A percentile compares a stretch with the other conserved stretches of the same genome.
These are phyloP conservation scores for Hemicrepidius hirtus DNA, from an alignment of 2,888 invertebrate genomes.

Conservation along the genomic window DNA sequence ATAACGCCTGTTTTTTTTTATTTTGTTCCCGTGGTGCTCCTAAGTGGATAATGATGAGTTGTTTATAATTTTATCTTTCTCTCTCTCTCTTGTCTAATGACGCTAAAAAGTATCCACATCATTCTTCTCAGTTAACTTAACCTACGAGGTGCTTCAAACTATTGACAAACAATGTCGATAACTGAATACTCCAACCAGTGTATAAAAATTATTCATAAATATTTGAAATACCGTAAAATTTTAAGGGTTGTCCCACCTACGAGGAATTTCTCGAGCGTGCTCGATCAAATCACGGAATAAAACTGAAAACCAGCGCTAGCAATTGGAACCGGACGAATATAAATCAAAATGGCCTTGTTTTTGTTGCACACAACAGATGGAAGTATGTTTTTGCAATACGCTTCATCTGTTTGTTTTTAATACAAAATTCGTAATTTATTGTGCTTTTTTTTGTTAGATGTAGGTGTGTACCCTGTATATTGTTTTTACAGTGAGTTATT, in stretches of 20 bases:
- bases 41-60: too few species aligned
- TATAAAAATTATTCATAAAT: neutral
- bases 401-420: slow-evolving; percentile 38
- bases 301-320: slow-evolving; percentile 22
- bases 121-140: too few species aligned
- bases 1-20: too few species aligned
- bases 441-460: slow-evolving; percentile 18
- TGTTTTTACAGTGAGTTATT: slow-evolving; percentile 19
- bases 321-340: slow-evolving; percentile 27
- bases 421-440: slow-evolving; percentile 37
- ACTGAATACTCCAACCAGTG: neutral
- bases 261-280: neutral
- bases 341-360: slow-evolving; percentile 25
- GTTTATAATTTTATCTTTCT: too few species aligned
- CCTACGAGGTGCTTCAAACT: too few species aligned
- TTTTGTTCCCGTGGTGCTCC: too few species aligned
- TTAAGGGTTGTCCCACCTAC: too few species aligned
- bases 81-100: too few species aligned
- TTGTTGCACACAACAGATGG: slow-evolving; percentile 6
- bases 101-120: too few species aligned
- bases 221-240: too few species aligned
- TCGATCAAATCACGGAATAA: slow-evolving; percentile 11
- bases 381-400: slow-evolving; percentile 28
- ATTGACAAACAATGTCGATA: too few species aligned
- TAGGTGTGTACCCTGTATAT: slow-evolving; percentile 25